Evolutionary conservation across 1,140 invertebrate species (phyloP).

Genomic region (Leptinotarsa defecta): DNA sequence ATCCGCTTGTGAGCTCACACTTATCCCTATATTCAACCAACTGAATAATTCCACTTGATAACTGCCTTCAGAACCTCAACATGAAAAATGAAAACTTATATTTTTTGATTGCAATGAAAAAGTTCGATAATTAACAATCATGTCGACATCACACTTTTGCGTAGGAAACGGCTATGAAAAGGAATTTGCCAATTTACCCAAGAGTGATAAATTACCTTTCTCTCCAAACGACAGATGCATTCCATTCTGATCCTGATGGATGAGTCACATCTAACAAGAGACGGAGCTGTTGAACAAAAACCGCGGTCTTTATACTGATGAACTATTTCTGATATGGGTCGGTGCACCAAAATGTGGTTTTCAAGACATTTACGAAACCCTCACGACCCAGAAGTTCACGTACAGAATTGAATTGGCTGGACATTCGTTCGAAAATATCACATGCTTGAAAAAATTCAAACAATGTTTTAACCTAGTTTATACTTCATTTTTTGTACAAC

Average conservation of each 20-base stretch:
- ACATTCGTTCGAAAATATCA: too few relatives aligned
- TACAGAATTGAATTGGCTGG: too few relatives aligned
- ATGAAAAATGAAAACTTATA: neutral
- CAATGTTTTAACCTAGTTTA: too few relatives aligned
- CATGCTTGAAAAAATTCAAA: too few relatives aligned
- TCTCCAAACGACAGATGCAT: neutral
- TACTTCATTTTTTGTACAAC: too few relatives aligned
- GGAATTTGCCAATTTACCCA: neutral
- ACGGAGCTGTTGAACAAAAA: neutral
- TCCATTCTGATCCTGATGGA: neutral
- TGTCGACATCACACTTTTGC: neutral
- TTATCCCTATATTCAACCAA: neutral
- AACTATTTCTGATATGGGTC: too few relatives aligned
- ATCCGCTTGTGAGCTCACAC: neutral
- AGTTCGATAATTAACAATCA: constrained; percentile 15
- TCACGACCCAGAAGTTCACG: too few relatives aligned
- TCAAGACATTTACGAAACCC: too few relatives aligned
- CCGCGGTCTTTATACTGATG: too few relatives aligned
- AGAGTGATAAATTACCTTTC: neutral
- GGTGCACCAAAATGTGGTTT: too few relatives aligned
- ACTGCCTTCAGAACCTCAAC: neutral
- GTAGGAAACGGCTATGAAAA: neutral
- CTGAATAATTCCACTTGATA: neutral
- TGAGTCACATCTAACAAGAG: neutral
- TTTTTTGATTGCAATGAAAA: neutral